Conservation (phyloP, 2,113 vertebrate species). For the Willisornis vidua region DNA sequence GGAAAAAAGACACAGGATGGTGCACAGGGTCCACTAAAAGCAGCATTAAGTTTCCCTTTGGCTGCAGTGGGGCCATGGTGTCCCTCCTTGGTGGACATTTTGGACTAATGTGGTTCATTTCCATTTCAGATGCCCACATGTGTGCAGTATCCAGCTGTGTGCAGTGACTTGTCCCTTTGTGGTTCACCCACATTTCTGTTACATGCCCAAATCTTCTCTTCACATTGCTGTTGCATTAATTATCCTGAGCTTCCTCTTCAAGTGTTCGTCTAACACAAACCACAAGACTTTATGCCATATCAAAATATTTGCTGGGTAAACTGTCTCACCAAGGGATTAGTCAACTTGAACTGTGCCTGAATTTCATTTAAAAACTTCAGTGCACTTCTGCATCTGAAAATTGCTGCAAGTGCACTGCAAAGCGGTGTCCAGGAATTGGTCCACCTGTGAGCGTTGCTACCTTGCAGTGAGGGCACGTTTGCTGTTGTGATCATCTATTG, state of each 20-base stretch:
- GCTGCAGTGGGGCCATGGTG: neutral
- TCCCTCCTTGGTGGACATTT: neutral
- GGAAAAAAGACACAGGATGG: neutral
- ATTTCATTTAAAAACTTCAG: neutral
- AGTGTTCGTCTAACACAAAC: rapidly evolving
- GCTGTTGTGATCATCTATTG: neutral
- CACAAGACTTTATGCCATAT: neutral
- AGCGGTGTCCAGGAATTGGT: neutral
- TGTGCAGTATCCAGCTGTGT: neutral
- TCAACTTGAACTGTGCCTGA: neutral
- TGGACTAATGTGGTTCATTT: neutral
- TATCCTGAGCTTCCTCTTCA: neutral
- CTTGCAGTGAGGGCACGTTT: rapidly evolving
- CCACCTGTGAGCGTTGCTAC: neutral
- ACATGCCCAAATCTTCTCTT: neutral
- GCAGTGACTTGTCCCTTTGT: neutral
- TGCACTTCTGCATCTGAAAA: neutral
- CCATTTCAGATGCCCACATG: neutral
- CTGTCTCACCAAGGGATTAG: neutral
- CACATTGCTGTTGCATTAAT: neutral
- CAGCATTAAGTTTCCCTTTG: neutral
- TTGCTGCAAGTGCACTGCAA: neutral
- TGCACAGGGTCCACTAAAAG: neutral
- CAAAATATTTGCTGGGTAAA: neutral
- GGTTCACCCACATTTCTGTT: neutral